phyloP scores from a whole-genome alignment of 1,140 invertebrate genomes.

The Nebria ingens region DNA sequence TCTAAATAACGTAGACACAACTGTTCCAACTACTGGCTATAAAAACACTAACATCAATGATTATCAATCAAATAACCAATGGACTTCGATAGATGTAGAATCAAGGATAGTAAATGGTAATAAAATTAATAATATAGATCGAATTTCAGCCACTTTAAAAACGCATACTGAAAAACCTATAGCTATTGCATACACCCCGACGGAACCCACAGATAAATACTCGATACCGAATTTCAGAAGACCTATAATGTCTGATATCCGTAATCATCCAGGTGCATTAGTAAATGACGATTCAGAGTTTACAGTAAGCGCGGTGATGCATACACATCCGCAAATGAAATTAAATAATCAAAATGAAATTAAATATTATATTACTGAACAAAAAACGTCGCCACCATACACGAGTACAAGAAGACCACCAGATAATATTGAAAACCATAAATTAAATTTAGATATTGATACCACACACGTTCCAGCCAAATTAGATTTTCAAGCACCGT shows the following conservation, averaged over 20 bases:
- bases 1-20: slow-evolving; percentile 18
- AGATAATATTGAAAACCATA: slow-evolving; percentile 12
- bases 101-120: slow-evolving; percentile 20
- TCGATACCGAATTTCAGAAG: slow-evolving; percentile 36
- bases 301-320: slow-evolving; percentile 33
- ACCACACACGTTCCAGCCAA: slow-evolving; percentile 12
- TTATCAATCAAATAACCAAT: slow-evolving; percentile 27
- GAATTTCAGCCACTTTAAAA: slow-evolving; percentile 31
- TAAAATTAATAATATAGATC: slow-evolving; percentile 21
- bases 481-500: slow-evolving; percentile 54
- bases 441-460: slow-evolving; percentile 10
- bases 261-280: slow-evolving; percentile 16
- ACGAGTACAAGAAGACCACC: neutral
- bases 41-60: slow-evolving; percentile 16
- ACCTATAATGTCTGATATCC: slow-evolving; percentile 21
- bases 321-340: slow-evolving; percentile 25
- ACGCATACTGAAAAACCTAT: slow-evolving; percentile 39
- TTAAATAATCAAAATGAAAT: slow-evolving; percentile 18
- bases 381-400: neutral
- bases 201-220: slow-evolving; percentile 32
- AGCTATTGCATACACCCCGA: slow-evolving; percentile 42
- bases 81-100: slow-evolving; percentile 28
- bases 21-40: slow-evolving; percentile 14
- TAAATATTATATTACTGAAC: slow-evolving; percentile 12
- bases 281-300: slow-evolving; percentile 28